A percentile compares a stretch with the other conserved stretches of the same genome.
Conservation (phyloP, 2,113 vertebrate species). For the Sminthopsis crassicaudata region DNA sequence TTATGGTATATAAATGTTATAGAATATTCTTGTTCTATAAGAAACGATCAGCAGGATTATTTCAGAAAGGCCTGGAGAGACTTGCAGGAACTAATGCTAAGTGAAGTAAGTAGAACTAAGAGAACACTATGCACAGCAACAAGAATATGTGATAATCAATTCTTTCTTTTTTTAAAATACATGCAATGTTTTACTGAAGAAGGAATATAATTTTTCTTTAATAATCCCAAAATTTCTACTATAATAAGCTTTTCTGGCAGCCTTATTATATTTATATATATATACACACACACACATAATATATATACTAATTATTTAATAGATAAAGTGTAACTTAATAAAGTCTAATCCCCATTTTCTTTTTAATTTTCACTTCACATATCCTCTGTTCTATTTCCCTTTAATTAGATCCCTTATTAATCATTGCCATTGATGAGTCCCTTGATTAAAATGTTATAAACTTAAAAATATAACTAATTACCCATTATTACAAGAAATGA, state of each 20-base stretch:
- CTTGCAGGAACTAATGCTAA: too few relatives aligned
- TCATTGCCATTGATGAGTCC: not conserved
- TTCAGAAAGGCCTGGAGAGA: too few relatives aligned
- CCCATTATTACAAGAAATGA: not conserved
- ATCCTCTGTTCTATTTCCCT: conserved; percentile 52
- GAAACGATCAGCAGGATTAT: too few relatives aligned
- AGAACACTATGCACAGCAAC: too few relatives aligned
- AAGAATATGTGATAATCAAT: too few relatives aligned
- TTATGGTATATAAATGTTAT: too few relatives aligned
- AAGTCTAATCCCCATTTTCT: conserved; percentile 41
- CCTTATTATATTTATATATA: too few relatives aligned
- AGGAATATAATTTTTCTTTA: conserved; percentile 73
- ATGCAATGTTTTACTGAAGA: conserved; percentile 62
- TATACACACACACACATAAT: not conserved
- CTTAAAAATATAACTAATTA: not conserved
- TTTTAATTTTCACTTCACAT: conserved; percentile 54
- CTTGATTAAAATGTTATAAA: conserved; percentile 41
- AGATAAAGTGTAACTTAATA: conserved; percentile 54
- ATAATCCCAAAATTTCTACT: conserved; percentile 58
- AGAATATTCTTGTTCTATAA: too few relatives aligned
- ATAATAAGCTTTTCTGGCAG: conserved; percentile 69
- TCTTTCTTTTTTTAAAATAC: conserved; percentile 67
- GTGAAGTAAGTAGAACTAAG: too few relatives aligned
- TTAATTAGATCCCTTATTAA: conserved; percentile 67
- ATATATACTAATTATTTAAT: conserved; percentile 59